A percentile compares a stretch with the other conserved stretches of the same genome.
Conservation (phyloP, 2,797 vertebrate genomes). For the Scolopax bukidnonensis region DNA sequence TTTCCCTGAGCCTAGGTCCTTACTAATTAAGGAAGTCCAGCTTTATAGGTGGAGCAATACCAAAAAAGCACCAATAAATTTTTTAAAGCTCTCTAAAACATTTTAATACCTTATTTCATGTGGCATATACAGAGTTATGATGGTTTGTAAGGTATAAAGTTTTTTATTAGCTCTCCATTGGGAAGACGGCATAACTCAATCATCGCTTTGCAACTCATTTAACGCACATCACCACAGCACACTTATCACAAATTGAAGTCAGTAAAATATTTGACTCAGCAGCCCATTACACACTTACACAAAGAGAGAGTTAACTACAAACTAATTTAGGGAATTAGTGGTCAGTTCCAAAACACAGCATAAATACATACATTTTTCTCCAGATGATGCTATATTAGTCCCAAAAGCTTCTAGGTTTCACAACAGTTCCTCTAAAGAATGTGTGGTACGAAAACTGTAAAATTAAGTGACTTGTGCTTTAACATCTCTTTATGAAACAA, state of each 20-base stretch:
- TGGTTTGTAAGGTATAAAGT: slow-evolving; percentile 52
- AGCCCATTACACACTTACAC: not conserved
- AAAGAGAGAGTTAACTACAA: slow-evolving; percentile 40
- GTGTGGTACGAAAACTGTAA: not conserved
- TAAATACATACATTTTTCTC: not conserved
- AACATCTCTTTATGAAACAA: not conserved
- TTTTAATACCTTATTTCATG: slow-evolving; percentile 65
- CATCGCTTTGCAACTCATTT: slow-evolving; percentile 51
- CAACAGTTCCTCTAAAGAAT: not conserved
- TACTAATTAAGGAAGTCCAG: slow-evolving; percentile 58
- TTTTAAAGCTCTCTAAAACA: slow-evolving; percentile 66
- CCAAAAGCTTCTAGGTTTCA: not conserved
- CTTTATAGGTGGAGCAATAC: slow-evolving; percentile 52
- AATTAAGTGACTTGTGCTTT: not conserved
- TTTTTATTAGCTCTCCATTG: slow-evolving; percentile 54
- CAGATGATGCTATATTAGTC: not conserved
- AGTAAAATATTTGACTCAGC: slow-evolving; percentile 38
- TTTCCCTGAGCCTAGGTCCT: not conserved
- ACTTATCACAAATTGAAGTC: slow-evolving; percentile 22
- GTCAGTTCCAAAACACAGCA: not conserved
- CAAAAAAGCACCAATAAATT: slow-evolving; percentile 51
- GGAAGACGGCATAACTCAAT: slow-evolving; percentile 38
- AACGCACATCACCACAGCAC: slow-evolving; percentile 8
- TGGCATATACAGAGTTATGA: slow-evolving; percentile 59
- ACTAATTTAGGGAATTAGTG: slow-evolving; percentile 43